Evolutionary conservation across 2,797 vertebrate species (phyloP).

Genomic region (Phataginus tetradactyla): DNA sequence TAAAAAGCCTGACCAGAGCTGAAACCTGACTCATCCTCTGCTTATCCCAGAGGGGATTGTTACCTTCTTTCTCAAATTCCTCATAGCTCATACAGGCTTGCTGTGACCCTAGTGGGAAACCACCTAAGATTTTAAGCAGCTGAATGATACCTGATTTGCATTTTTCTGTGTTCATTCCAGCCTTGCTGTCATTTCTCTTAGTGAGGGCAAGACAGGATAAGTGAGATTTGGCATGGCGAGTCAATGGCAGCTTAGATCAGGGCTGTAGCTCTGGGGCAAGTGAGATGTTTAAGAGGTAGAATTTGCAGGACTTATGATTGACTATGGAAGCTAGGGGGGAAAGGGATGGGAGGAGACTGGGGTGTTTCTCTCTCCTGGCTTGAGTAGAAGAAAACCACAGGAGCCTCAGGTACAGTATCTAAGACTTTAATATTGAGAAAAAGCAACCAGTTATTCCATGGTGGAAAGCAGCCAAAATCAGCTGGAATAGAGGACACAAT

Average conservation of each 20-base stretch:
- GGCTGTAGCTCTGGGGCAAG: not conserved
- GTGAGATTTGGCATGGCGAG: not conserved
- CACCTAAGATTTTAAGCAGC: not conserved
- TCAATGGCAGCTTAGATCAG: not conserved
- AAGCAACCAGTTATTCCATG: not conserved
- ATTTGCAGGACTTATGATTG: not conserved
- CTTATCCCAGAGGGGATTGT: not conserved
- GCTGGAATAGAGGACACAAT: not conserved
- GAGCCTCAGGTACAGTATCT: not conserved
- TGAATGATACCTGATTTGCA: not conserved
- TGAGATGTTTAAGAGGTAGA: not conserved
- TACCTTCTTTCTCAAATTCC: not conserved
- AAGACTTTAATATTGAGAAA: conserved; percentile 15
- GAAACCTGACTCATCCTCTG: not conserved
- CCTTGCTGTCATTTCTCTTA: not conserved
- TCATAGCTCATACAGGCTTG: not conserved
- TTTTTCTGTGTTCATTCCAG: not conserved
- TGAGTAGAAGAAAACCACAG: not conserved
- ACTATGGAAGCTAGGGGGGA: not conserved
- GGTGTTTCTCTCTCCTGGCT: not conserved
- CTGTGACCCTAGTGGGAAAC: not conserved
- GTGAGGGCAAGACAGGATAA: not conserved
- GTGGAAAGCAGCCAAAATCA: not conserved
- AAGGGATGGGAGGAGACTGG: not conserved
- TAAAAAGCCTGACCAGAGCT: not conserved